A percentile compares a stretch with the other conserved stretches of the same genome.
Conservation (phyloP, 2,113 vertebrate genomes). For the Malurus elegans region DNA sequence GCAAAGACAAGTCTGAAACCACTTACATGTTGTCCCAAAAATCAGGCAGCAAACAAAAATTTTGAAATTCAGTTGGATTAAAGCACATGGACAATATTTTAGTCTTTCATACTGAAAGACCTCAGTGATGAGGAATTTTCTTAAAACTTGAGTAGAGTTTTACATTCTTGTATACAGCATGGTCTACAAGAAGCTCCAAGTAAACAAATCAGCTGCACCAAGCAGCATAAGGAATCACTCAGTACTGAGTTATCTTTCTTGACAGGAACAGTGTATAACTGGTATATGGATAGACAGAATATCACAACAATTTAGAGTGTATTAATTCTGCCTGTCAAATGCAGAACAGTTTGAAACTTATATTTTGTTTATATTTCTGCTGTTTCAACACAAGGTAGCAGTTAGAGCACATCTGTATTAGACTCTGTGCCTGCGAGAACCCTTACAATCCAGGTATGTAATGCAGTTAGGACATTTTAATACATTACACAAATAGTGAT, state of each 20-base stretch:
- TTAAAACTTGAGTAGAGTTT: background rate
- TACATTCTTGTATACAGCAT: background rate
- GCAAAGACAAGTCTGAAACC: background rate
- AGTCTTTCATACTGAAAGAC: background rate
- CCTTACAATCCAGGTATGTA: background rate
- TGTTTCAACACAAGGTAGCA: background rate
- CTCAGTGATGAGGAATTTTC: background rate
- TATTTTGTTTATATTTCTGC: background rate
- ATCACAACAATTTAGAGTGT: background rate
- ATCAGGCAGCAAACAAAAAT: background rate
- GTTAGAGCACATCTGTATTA: background rate
- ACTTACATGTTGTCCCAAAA: background rate
- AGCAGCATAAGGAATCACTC: background rate
- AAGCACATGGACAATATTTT: background rate
- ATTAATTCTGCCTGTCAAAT: background rate
- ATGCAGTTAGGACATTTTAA: background rate
- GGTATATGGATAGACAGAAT: background rate
- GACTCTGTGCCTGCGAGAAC: background rate
- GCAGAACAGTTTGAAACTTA: background rate
- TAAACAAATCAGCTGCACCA: background rate
- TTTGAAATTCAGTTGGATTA: background rate
- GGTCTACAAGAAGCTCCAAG: background rate
- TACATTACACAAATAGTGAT: background rate
- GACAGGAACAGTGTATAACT: background rate
- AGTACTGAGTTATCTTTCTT: background rate